Percentiles rank a stretch among this genome's conserved stretches.
Conservation (phyloP, 2,113 vertebrate species). For the Sphaerodactylus townsendi region DNA sequence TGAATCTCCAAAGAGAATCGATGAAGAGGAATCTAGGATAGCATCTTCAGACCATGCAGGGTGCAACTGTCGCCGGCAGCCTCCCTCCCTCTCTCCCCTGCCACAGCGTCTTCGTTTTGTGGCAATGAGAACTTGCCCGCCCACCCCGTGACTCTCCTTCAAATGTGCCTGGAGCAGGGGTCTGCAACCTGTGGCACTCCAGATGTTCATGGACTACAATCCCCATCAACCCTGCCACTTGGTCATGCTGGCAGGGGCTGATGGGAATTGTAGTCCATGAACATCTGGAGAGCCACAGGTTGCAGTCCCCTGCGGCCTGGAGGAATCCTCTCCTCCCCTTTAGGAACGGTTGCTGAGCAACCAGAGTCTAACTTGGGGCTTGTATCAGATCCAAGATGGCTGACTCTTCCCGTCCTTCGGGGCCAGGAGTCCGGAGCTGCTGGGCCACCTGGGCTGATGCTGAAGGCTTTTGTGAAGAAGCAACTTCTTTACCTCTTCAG, state of each 20-base stretch:
- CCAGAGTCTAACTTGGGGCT: not conserved
- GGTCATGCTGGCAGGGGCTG: too few relatives aligned
- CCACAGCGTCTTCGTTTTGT: not conserved
- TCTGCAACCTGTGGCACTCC: too few relatives aligned
- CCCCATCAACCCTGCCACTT: too few relatives aligned
- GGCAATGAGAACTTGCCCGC: not conserved
- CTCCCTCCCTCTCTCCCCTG: not conserved
- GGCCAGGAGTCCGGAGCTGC: not conserved
- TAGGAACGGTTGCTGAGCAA: not conserved
- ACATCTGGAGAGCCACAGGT: too few relatives aligned
- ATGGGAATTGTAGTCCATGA: too few relatives aligned
- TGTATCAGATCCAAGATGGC: not conserved
- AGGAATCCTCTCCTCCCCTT: not conserved
- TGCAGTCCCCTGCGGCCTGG: too few relatives aligned
- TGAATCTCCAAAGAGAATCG: not conserved
- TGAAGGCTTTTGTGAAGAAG: not conserved
- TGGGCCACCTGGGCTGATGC: not conserved
- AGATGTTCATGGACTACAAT: too few relatives aligned
- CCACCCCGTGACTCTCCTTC: too few relatives aligned
- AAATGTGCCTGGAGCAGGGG: not conserved
- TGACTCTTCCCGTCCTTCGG: not conserved
- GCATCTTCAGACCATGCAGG: not conserved
- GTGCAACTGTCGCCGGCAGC: not conserved
- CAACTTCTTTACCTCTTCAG: not conserved
- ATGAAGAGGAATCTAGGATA: constrained; percentile 14